phyloP scores from a whole-genome alignment of 2,113 vertebrate species.

The Lepus timidus region DNA sequence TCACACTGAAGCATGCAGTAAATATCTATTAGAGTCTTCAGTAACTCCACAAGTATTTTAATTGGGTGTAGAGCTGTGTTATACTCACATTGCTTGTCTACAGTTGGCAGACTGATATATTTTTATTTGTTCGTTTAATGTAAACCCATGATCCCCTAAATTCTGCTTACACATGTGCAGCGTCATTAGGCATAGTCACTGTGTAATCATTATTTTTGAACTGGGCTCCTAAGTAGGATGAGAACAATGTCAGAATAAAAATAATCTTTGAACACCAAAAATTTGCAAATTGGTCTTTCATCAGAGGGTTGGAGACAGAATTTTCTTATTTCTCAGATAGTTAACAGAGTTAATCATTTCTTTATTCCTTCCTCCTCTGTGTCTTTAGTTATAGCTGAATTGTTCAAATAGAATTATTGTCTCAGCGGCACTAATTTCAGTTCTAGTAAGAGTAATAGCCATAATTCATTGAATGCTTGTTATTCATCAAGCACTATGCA shows the following conservation, averaged over 20 bases:
- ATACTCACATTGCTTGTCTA: background rate
- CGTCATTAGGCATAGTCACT: background rate
- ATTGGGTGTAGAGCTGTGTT: background rate
- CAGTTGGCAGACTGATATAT: background rate
- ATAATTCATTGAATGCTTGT: background rate
- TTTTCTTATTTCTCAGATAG: conserved; percentile 18
- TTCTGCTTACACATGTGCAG: background rate
- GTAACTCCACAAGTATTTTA: background rate
- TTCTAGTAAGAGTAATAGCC: background rate
- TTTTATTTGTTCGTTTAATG: conserved; percentile 61
- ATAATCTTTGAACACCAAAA: conserved; percentile 40
- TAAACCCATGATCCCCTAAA: background rate
- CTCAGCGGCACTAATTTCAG: background rate
- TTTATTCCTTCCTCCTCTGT: background rate
- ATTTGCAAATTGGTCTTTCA: conserved; percentile 45
- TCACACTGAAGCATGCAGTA: conserved; percentile 30
- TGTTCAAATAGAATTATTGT: conserved; percentile 28
- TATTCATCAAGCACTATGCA: background rate
- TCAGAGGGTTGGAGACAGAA: conserved; percentile 4
- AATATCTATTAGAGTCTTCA: conserved; percentile 54
- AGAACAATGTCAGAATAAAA: conserved; percentile 45
- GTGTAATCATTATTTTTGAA: conserved; percentile 59
- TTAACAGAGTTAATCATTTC: conserved; percentile 7
- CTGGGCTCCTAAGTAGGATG: background rate
- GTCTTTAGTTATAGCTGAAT: background rate